Base-by-base conservation (phyloP, 2,888 invertebrate genomes). In the Antheraea yamamai region DNA sequence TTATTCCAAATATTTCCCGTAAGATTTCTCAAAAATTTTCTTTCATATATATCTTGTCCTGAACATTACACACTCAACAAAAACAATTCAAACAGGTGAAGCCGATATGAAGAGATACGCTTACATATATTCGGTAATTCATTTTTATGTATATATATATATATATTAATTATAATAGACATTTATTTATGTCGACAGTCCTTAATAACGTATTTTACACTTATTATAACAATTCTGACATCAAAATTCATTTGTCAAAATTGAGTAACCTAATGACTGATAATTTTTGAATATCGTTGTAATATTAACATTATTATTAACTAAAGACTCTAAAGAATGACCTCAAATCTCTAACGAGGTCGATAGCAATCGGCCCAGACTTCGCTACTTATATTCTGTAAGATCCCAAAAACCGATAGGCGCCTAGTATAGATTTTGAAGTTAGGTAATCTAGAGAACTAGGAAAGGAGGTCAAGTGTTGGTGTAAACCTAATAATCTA, bases 401-500 rank as follows among this genome's bases (percentile, higher is more conserved):
- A 78, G 88, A 89, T 90, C 81, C 80, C 77, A 80, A 83, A n/a
- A 82, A 79, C 80, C 86, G 90, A 92, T 92, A 91, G 85, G 78
- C 78, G 80, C 82, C 85, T 88, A 89, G 87, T 86, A 86, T 81
- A 89, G 90, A 92, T 92, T 87, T 83, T 86, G 81, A 83, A 85
- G 82, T 84, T 85, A 87, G 92, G 92, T 92, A 89, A 79, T 77
- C 80, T 79, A 84, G 88, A 86, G 90, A 89, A 89, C 87, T 87
- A 86, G 80, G 82, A 83, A 85, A 89, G 83, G 86, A 80, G 92
- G 92, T 92, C 93, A 52, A 71, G 51, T 74, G 74, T 77, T 78
- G 78, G 76, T 35, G 30, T 52, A 39, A 71, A 52, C 12, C 10
- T 74, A 74, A 58, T 23, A 47, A 73, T 23, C 30, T 16, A n/a